Conservation (phyloP, 1,140 invertebrate genomes). For the Drosophila leontia region DNA sequence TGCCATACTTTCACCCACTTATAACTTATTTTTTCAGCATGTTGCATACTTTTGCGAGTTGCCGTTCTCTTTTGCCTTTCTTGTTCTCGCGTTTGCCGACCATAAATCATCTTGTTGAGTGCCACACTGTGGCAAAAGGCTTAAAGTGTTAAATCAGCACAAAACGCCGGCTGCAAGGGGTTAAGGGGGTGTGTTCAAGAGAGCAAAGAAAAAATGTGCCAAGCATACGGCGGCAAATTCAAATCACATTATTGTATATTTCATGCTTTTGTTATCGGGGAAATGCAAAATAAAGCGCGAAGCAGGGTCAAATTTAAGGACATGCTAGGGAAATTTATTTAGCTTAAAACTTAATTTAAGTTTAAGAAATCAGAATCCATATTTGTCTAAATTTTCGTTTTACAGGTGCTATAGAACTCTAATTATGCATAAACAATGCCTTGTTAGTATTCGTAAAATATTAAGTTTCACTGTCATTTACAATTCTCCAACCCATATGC, state of each 20-base stretch:
- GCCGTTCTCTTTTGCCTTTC: conserved; percentile 26
- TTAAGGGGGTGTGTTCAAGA: conserved; percentile 1
- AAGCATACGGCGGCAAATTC: conserved; percentile 46
- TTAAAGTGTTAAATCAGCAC: conserved; percentile 78
- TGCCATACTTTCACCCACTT: conserved; percentile 10
- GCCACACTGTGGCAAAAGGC: conserved; percentile 49
- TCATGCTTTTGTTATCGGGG: conserved; percentile 1
- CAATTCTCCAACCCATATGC: background rate
- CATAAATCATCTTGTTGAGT: conserved; percentile 69
- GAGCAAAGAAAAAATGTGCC: conserved; percentile 24
- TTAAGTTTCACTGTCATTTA: background rate
- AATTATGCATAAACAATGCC: background rate
- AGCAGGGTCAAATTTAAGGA: background rate
- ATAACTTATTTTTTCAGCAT: conserved; percentile 41
- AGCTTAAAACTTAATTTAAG: background rate
- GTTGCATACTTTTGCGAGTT: conserved; percentile 74
- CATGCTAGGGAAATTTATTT: background rate
- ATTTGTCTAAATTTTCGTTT: too few relatives aligned
- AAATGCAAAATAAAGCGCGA: background rate
- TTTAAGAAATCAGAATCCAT: too few relatives aligned
- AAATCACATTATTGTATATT: conserved; percentile 45
- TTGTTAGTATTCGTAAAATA: background rate
- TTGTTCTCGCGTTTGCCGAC: conserved; percentile 51
- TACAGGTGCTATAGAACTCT: too few relatives aligned
- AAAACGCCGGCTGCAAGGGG: conserved; percentile 43